Conservation (phyloP, 2,888 invertebrate genomes). For the Hymenopus coronatus region DNA sequence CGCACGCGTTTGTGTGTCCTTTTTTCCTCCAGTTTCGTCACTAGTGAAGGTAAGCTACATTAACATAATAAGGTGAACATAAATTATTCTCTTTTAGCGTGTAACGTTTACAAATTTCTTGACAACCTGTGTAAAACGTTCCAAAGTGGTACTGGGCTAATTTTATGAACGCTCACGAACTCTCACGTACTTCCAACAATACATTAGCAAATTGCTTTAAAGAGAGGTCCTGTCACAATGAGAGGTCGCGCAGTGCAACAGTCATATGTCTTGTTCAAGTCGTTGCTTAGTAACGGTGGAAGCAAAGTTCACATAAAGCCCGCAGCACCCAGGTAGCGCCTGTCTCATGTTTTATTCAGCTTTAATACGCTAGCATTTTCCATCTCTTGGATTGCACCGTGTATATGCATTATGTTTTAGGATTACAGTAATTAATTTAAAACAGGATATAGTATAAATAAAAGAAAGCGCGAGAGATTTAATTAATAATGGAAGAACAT, state of each 20-base stretch:
- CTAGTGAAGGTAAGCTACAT: too few relatives aligned
- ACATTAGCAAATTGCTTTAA: background rate
- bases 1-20: too few relatives aligned
- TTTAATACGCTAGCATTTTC: background rate
- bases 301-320: background rate
- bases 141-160: background rate
- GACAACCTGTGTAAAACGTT: background rate
- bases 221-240: background rate
- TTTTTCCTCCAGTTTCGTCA: too few relatives aligned
- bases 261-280: background rate
- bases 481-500: too few relatives aligned
- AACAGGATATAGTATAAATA: too few relatives aligned
- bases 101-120: background rate
- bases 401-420: background rate
- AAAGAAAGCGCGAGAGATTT: too few relatives aligned
- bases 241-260: background rate
- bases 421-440: background rate
- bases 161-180: background rate
- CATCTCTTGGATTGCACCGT: background rate
- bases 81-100: background rate
- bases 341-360: background rate
- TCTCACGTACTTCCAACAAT: background rate
- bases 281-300: background rate
- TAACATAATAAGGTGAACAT: too few relatives aligned
- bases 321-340: background rate